A percentile compares a stretch with the other conserved stretches of the same genome.
phyloP scores from a whole-genome alignment of 2,113 vertebrate genomes.

The Pseudopipra pipra region DNA sequence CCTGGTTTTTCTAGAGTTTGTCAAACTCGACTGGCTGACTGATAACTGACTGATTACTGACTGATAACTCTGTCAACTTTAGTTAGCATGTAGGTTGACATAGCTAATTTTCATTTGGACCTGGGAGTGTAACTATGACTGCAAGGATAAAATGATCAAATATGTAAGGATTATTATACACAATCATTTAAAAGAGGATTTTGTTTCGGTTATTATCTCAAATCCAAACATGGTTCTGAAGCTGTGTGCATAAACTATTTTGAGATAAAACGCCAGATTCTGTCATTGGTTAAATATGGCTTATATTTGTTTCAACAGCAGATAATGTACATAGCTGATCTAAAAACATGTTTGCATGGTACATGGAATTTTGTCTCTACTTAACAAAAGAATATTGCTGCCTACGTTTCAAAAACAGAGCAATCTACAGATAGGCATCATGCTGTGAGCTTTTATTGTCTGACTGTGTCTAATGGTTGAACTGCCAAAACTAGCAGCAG shows the following conservation, averaged over 20 bases:
- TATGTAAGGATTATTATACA: background rate
- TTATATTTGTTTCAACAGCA: background rate
- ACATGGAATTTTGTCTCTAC: background rate
- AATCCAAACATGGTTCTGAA: background rate
- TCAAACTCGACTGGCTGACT: background rate
- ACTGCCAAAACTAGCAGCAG: conserved; percentile 29
- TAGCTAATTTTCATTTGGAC: background rate
- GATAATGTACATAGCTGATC: background rate
- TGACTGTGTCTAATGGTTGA: conserved; percentile 3
- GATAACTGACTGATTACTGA: background rate
- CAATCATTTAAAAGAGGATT: background rate
- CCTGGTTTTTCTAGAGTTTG: background rate
- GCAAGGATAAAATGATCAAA: background rate
- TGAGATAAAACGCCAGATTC: background rate
- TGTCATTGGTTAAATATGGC: background rate
- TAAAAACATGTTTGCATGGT: background rate
- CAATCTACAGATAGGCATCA: background rate
- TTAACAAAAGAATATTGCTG: background rate
- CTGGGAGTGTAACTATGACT: background rate
- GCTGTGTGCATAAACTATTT: background rate
- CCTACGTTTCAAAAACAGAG: background rate
- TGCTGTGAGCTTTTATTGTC: conserved; percentile 52
- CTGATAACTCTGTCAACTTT: background rate
- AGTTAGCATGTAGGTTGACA: rapidly evolving
- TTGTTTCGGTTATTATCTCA: background rate